phyloP scores from a whole-genome alignment of 2,797 vertebrate species.

The Dendrocincla fuliginosa region DNA sequence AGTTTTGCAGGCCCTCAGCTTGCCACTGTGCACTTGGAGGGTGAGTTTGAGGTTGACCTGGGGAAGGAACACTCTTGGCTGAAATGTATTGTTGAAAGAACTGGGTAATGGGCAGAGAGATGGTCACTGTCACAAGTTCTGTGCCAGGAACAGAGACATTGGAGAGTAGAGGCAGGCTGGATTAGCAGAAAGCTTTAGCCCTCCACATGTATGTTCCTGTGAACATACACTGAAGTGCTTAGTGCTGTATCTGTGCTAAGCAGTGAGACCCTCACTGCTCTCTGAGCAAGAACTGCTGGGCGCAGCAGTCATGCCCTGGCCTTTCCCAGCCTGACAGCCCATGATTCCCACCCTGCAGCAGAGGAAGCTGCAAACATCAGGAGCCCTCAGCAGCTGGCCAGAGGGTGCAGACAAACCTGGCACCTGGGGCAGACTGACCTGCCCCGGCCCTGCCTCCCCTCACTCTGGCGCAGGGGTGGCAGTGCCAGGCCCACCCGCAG shows the following conservation, averaged over 20 bases:
- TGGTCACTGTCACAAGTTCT: neutral
- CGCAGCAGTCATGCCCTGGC: fast-evolving
- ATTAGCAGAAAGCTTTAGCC: neutral
- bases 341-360: neutral
- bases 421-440: fast-evolving
- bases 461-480: fast-evolving
- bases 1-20: neutral
- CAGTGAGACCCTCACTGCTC: neutral
- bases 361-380: neutral
- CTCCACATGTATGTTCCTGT: neutral
- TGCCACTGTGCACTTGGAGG: neutral
- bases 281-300: neutral
- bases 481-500: neutral
- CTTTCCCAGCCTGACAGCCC: neutral
- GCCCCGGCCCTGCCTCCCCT: neutral
- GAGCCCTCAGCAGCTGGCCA: neutral
- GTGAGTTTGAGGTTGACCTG: neutral
- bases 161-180: neutral
- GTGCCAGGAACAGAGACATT: neutral
- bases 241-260: fast-evolving
- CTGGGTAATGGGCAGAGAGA: neutral
- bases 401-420: neutral
- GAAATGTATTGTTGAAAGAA: neutral
- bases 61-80: neutral
- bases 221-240: neutral